Percentiles rank a stretch among this genome's conserved stretches.
Conservation (phyloP, 2,113 vertebrate genomes). For the Gadus chalcogrammus region DNA sequence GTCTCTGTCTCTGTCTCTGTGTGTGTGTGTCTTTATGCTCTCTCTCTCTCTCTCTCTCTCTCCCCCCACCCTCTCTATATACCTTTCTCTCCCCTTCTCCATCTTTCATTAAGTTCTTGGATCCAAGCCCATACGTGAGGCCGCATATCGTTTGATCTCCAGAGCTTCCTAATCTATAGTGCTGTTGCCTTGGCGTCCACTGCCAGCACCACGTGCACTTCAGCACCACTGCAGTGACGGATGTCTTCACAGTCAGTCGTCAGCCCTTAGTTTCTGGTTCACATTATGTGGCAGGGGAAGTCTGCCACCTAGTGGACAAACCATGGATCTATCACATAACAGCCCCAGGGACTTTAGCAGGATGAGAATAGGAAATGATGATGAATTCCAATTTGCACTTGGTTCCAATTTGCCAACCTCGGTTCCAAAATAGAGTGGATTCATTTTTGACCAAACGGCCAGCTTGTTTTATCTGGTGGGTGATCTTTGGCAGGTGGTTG, state of each 20-base stretch:
- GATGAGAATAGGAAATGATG: too few species aligned
- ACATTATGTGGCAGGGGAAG: background rate
- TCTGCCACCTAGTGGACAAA: conserved; percentile 51
- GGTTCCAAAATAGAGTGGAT: background rate
- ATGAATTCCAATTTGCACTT: too few species aligned
- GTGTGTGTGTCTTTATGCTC: too few species aligned
- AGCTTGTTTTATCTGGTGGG: background rate
- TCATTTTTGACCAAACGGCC: conserved; percentile 9
- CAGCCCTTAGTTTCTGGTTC: background rate
- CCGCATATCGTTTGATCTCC: conserved; percentile 30
- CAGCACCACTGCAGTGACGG: conserved; percentile 34
- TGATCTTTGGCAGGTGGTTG: background rate
- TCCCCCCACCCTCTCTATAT: background rate
- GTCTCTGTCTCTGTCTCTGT: too few species aligned
- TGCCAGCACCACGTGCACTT: conserved; percentile 40
- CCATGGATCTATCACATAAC: background rate
- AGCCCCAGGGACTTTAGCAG: too few species aligned
- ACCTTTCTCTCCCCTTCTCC: conserved; percentile 12
- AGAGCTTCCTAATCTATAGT: conserved; percentile 44
- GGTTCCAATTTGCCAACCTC: too few species aligned
- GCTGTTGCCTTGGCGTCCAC: conserved; percentile 22
- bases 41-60: too few species aligned
- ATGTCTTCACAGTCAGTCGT: background rate
- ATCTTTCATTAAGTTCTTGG: background rate
- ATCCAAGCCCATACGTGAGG: conserved; percentile 17